Evolutionary conservation across 2,888 invertebrate genomes (phyloP).

Genomic region (Lutraria lutraria): DNA sequence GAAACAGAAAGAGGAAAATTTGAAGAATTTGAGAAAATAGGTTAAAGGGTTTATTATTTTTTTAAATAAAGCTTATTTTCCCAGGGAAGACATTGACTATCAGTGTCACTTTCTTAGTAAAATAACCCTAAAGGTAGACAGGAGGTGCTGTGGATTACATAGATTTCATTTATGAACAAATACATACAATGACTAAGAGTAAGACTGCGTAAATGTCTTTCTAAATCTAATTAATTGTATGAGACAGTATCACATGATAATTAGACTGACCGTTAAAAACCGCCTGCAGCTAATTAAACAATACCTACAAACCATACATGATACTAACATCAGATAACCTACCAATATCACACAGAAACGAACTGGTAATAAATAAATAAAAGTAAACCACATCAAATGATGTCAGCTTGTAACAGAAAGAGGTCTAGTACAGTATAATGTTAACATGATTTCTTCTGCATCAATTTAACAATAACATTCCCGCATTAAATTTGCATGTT

Average conservation of each 20-base stretch:
- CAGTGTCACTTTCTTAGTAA: too few species aligned
- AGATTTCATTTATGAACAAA: too few species aligned
- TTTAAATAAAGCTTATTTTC: too few species aligned
- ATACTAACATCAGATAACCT: background rate
- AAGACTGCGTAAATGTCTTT: background rate
- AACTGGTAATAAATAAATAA: background rate
- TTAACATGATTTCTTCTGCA: background rate
- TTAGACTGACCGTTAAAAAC: background rate
- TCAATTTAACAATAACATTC: background rate
- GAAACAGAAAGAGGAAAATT: too few species aligned
- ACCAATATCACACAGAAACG: background rate
- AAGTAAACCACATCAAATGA: conserved; percentile 3
- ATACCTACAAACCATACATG: background rate
- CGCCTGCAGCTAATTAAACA: background rate
- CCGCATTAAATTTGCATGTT: background rate
- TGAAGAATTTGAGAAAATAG: too few species aligned
- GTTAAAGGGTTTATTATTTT: too few species aligned
- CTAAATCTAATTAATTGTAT: conserved; percentile 4
- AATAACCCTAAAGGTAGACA: too few species aligned
- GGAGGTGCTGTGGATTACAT: too few species aligned
- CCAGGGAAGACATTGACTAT: too few species aligned
- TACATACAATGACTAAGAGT: background rate
- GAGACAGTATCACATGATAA: conserved; percentile 15
- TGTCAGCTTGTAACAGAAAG: background rate
- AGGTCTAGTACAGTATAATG: background rate